phyloP scores from a whole-genome alignment of 2,888 invertebrate genomes.

The Odontomyia ornata region DNA sequence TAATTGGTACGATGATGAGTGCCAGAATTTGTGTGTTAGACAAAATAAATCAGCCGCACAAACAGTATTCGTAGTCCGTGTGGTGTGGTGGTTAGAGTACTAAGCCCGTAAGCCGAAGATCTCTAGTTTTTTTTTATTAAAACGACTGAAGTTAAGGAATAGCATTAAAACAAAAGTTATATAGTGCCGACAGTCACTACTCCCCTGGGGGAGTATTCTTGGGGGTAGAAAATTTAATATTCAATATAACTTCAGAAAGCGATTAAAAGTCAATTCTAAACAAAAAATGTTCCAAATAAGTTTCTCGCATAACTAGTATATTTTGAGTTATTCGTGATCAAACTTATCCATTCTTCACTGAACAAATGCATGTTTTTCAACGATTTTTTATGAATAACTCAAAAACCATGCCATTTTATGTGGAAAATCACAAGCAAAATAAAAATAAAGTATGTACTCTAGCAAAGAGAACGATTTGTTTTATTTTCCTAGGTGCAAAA shows the following conservation, averaged over 20 bases:
- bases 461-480: not conserved
- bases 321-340: conserved; percentile 9
- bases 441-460: not conserved
- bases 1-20: no score
- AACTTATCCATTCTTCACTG: not conserved
- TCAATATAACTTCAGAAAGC: not conserved
- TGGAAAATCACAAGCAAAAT: not conserved
- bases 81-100: no score
- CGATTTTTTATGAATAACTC: not conserved
- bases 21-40: no score
- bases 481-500: not conserved
- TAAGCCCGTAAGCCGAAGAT: no score
- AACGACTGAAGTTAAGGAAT: not conserved
- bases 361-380: not conserved
- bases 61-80: no score
- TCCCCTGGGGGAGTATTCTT: no score
- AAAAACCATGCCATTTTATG: not conserved
- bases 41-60: no score
- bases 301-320: not conserved
- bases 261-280: not conserved
- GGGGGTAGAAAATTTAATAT: not conserved
- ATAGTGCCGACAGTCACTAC: not conserved
- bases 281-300: not conserved
- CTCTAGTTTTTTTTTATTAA: no score
- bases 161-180: not conserved